Base-by-base conservation (phyloP, 2,888 invertebrate species). In the Orchestes rusci region DNA sequence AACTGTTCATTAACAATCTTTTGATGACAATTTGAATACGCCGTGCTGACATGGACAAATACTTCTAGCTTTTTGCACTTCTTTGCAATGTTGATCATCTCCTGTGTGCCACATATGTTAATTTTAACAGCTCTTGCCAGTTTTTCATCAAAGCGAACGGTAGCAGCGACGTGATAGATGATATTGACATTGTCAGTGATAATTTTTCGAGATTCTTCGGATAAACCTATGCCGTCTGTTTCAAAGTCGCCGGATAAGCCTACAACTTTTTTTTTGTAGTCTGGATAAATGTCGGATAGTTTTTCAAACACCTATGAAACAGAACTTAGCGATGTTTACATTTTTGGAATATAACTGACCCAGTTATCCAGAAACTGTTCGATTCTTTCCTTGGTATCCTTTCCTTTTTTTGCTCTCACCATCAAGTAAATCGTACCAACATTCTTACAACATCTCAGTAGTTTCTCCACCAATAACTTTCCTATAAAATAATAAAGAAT, bases 121-220 rank as follows among this genome's bases (percentile, higher is more conserved):
- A 82, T 78, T 45, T 74, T 71, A 23, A 79, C 70, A 0, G 84
- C 79, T 12, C 71, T 63, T 64, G 74, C 73, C n/a, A 86, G 66
- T 28, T 73, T 74, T 60, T 84, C 84, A 59, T 84, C 80, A 60
- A 86, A 86, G 47, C 77, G 72, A 16, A 84, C 78, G 1, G 83
- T 84, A 1, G 84, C 84, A 2, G 84, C 85, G 18, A 78, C 76
- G 61, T 85, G 84, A 61, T 84, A 80, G 10, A 86, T 77, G 39
- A 23, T 23, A 23, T 23, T 5, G 5, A 23, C 23, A 5, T 23
- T 10, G 10, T 23, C 10, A 23, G 23, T 10, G 5, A 23, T 23
- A 23, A 41, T 36, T 19, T 50, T 37, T 29, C 28, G 32, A 54
- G 77, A 73, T 18, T 70, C 61, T 2, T 66, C 58, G 45, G 67